Evolutionary conservation across 2,888 invertebrate genomes (phyloP).

Genomic region (Pristionchus mayeri): DNA sequence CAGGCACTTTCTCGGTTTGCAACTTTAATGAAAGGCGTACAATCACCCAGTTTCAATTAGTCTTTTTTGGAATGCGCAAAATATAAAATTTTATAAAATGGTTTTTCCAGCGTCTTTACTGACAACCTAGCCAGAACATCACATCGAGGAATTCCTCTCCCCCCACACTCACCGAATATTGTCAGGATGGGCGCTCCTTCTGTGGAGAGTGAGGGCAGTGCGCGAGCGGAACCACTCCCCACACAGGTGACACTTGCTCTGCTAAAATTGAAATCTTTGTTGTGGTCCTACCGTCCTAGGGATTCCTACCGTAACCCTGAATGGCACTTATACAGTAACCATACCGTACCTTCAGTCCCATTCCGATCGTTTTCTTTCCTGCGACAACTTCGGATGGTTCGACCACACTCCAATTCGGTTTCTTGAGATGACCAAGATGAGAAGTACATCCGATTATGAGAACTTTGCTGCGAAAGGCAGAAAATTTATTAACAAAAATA

Average conservation of each 20-base stretch:
- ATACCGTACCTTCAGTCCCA: slow-evolving; percentile 31
- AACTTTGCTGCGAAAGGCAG: slow-evolving; percentile 25
- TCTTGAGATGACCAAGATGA: slow-evolving; percentile 47
- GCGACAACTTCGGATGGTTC: neutral
- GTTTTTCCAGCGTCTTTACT: too few relatives aligned
- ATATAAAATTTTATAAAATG: too few relatives aligned
- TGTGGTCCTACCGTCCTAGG: neutral
- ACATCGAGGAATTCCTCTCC: too few relatives aligned
- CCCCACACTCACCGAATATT: slow-evolving; percentile 20
- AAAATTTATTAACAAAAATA: too few relatives aligned
- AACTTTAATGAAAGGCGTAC: too few relatives aligned
- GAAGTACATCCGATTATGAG: slow-evolving; percentile 20
- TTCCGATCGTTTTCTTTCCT: neutral
- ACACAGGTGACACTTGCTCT: slow-evolving; percentile 42
- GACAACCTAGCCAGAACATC: too few relatives aligned
- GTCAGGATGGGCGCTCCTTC: slow-evolving; percentile 3
- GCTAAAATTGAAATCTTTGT: neutral
- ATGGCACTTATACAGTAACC: neutral
- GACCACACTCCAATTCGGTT: slow-evolving; percentile 42
- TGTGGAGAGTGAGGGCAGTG: slow-evolving; percentile 37
- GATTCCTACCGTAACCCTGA: neutral
- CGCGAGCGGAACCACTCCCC: slow-evolving; percentile 43
- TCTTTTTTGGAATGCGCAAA: too few relatives aligned
- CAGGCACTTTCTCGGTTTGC: too few relatives aligned
- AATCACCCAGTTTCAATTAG: too few relatives aligned